Percentiles rank a stretch among this genome's conserved stretches.
Conservation (phyloP, 2,797 vertebrate genomes). For the Bothrops alternatus region DNA sequence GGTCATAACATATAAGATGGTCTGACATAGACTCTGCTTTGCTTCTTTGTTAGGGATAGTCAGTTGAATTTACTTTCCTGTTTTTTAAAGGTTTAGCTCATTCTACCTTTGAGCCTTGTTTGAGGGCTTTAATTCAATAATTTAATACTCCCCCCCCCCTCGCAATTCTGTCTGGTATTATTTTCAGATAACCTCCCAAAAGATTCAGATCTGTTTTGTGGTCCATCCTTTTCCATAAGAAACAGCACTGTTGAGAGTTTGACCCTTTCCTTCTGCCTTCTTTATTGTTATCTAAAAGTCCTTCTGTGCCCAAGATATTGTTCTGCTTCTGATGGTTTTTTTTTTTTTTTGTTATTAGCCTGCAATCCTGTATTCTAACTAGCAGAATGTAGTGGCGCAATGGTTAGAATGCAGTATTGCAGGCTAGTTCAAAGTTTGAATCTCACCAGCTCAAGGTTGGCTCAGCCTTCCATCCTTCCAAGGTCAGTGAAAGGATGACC, state of each 20-base stretch:
- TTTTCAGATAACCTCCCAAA: not conserved
- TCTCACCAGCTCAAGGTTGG: not conserved
- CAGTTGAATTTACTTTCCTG: not conserved
- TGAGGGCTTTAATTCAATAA: not conserved
- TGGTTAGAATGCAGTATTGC: not conserved
- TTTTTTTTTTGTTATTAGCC: not conserved
- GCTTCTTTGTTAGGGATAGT: not conserved
- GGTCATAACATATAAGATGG: not conserved
- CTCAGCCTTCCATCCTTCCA: not conserved
- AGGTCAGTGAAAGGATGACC: not conserved
- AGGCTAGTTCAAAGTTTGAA: not conserved
- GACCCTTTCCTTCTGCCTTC: not conserved
- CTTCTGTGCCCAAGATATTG: not conserved
- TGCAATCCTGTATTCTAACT: not conserved
- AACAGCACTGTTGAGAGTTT: not conserved
- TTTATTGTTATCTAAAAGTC: not conserved
- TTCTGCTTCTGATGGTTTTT: not conserved
- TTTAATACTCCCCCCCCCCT: not conserved
- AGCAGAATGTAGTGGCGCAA: not conserved
- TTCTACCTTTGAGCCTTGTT: not conserved
- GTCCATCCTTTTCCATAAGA: not conserved
- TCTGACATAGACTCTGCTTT: not conserved
- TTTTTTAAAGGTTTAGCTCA: not conserved
- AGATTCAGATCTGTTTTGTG: not conserved
- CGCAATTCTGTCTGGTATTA: not conserved